Evolutionary conservation across 2,888 invertebrate species (phyloP).

Genomic region (Xestia c-nigrum): DNA sequence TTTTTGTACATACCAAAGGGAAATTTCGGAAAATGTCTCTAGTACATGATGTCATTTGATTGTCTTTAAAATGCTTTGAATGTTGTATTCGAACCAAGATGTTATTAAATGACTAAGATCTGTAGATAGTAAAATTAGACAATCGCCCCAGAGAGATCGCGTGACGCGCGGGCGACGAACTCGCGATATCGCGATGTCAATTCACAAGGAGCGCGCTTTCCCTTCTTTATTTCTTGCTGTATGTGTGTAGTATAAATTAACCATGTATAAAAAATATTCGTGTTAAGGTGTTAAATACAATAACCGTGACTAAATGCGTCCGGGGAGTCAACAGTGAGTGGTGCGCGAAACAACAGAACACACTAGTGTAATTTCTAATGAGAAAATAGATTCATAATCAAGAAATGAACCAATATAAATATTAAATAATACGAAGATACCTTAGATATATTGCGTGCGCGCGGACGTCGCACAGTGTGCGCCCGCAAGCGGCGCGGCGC

Average conservation of each 20-base stretch:
- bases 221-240: slow-evolving; percentile 83
- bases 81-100: slow-evolving; percentile 37
- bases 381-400: slow-evolving; percentile 92
- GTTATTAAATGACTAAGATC: slow-evolving; percentile 51
- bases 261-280: slow-evolving; percentile 84
- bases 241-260: slow-evolving; percentile 71
- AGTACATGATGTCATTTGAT: slow-evolving; percentile 29
- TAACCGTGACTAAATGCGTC: slow-evolving; percentile 81
- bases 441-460: slow-evolving; percentile 79
- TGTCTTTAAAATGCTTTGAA: slow-evolving; percentile 26
- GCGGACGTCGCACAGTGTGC: slow-evolving; percentile 72
- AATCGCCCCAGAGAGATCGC: slow-evolving; percentile 58
- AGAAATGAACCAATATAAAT: slow-evolving; percentile 93
- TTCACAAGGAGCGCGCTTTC: slow-evolving; percentile 86
- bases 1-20: slow-evolving; percentile 77
- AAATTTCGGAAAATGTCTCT: slow-evolving; percentile 72
- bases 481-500: slow-evolving; percentile 56
- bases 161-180: slow-evolving; percentile 72
- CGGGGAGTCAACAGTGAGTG: slow-evolving; percentile 86
- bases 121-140: slow-evolving; percentile 62
- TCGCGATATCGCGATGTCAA: slow-evolving; percentile 84
- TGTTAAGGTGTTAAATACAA: slow-evolving; percentile 88
- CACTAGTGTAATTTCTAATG: slow-evolving; percentile 91
- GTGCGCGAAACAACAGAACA: slow-evolving; percentile 80
- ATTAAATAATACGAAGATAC: slow-evolving; percentile 88